Base-by-base conservation (phyloP, 2,797 vertebrate species). In the Tragelaphus oryx region DNA sequence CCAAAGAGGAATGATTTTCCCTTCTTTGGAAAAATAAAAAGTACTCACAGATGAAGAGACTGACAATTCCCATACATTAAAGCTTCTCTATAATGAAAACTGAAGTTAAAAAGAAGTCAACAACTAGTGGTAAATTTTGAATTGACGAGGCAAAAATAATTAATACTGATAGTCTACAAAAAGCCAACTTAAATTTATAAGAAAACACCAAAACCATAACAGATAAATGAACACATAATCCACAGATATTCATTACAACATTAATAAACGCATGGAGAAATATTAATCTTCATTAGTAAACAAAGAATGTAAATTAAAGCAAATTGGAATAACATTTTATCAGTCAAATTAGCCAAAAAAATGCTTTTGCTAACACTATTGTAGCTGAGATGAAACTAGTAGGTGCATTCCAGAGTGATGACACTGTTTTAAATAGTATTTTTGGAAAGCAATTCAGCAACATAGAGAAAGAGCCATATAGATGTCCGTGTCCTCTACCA, bases 281-380 rank as follows among this genome's bases (percentile, higher is more conserved):
- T 8, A 86, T n/a, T 18, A 26, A 59, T 76, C 75, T 87, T 95
- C 50, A 74, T 50, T 54, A 82, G 76, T 85, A 82, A 96, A 75
- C 76, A 95, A 95, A 96, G 44, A 54, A 80, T 83, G 17, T 59
- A 96, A 95, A 96, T 96, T 82, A 84, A 87, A 88, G 84, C 89
- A 87, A 95, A 95, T 26, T 87, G 41, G 60, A 71, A 75, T 86
- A 37, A 30, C 8, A 41, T 65, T 95, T 93, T 81, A 50, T 84
- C 91, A 82, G 86, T 85, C 90, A 95, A 87, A 95, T 87, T 74
- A 93, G 14, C 48, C 30, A 16, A 3, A 30, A 14, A 30, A 28
- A 78, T 17, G 5, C 26, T 89, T 96, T 85, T 85, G 74, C 74
- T 95, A 81, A 92, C 76, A 87, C 78, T 62, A 16, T 1, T 48